Base-by-base conservation (phyloP, 92 coral and sea anemone genomes). In the Porites divaricata region DNA sequence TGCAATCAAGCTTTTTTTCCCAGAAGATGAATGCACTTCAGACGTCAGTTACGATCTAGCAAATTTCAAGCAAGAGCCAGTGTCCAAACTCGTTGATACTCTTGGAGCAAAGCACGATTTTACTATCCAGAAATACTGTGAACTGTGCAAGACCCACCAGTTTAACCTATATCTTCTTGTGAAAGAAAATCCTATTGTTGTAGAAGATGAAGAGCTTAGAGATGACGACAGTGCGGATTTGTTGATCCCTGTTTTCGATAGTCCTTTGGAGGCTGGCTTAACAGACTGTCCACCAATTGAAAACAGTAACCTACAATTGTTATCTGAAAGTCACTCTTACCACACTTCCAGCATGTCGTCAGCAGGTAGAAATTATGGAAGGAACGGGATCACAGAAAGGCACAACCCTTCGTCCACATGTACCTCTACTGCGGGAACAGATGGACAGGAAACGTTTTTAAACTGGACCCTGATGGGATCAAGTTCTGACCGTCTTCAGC, bases 51-150 rank as follows among this genome's bases (percentile, higher is more conserved):
- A 61, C 65, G 23, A 61, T 17, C 65, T 61, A 5, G 65, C 6
- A 13, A 61, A 19, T 20, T 61, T 61, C 0, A 61, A 61, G n/a
- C 65, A 61, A 61, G 65, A 61, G 65, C 65, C 65, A 61, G 65
- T 61, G 65, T 15, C 17, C 16, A 61, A 11, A 19, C 65, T 61
- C 17, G 65, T 61, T 15, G 65, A 61, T 61, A 15, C 65, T 20
- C 17, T 3, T 1, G 65, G 65, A 15, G 65, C n/a, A 4, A 22
- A 17, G 65, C 65, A 61, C 17, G 65, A 61, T 15, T 61, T 61
- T 22, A 67, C 72, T 14, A 8, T 67, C 28, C 72, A 67, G 35
- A 67, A 67, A 28, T 67, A 67, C 2, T 67, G 72, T 67, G 72
- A 67, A 24, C 16, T 67, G 72, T 67, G 7, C 26, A 67, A 23